Conservation (phyloP, 2,888 invertebrate species). For the Hypsopygia costalis region DNA sequence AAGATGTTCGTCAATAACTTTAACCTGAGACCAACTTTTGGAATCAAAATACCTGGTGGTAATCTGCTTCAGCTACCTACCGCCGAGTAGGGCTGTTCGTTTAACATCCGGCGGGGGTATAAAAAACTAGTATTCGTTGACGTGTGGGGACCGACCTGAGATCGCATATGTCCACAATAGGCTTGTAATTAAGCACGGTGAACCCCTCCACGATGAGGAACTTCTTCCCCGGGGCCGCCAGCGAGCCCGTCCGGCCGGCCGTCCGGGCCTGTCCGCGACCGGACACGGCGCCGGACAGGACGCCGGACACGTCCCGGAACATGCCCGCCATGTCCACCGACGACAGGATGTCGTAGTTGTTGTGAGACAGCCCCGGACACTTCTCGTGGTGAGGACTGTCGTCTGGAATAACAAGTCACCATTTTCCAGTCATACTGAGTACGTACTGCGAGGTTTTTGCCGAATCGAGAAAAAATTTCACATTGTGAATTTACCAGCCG, state of each 20-base stretch:
- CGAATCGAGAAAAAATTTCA: too few species aligned
- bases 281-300: too few species aligned
- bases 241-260: conserved; percentile 14
- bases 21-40: too few species aligned
- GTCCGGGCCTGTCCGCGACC: conserved; percentile 18
- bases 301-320: conserved; percentile 83
- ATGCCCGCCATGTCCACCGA: conserved; percentile 87
- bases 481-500: too few species aligned
- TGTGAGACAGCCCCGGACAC: conserved; percentile 83
- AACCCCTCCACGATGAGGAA: conserved; percentile 89
- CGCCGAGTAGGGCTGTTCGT: too few species aligned
- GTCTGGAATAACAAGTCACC: conserved; percentile 54
- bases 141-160: conserved; percentile 74
- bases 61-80: too few species aligned
- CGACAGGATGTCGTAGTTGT: conserved; percentile 87
- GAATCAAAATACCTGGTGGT: too few species aligned
- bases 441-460: too few species aligned
- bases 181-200: conserved; percentile 85
- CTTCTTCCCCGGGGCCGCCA: conserved; percentile 41
- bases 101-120: too few species aligned
- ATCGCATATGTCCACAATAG: conserved; percentile 84
- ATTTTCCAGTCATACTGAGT: too few species aligned
- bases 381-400: conserved; percentile 83
- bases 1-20: too few species aligned
- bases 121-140: too few species aligned